Base-by-base conservation (phyloP, 2,113 vertebrate genomes). In the Bothrops jararaca region DNA sequence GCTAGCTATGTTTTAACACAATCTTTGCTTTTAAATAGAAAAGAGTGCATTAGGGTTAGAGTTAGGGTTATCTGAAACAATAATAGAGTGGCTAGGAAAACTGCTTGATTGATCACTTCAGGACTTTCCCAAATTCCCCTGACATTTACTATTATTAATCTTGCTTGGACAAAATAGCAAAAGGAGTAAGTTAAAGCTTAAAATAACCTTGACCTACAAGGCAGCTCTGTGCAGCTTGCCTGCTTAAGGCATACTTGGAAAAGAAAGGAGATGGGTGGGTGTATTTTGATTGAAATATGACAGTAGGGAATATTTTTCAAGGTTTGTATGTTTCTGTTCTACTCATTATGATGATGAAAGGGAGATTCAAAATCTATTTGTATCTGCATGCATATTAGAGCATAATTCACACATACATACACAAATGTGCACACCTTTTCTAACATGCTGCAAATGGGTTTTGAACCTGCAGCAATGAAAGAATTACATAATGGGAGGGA, bases 81-180 rank as follows among this genome's bases (percentile, higher is more conserved):
- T 86, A 93, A 53, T 22, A 45, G 48, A 91, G 52, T 5, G n/a
- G 91, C 58, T 89, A 52, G 9, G 45, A 91, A 94, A 88, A 54
- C n/a, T 0, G 0, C 91, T 95, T 90, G 92, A 80, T 91, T 93
- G 95, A 93, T 91, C 95, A 64, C 15, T 95, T 3, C 50, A 93
- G 93, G 57, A 89, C 26, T 94, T 94, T 48, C 3, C 13, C 91
- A 42, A 90, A 94, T 57, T 95, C 88, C 42, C 18, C n/a, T 56
- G 50, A 53, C 12, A n/a, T 11, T 95, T 89, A 69, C 2, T 95
- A 34, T 95, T 94, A 93, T 92, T 94, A 94, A 90, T 23, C 7
- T 94, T 95, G 93, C 52, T 80, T 60, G 18, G 64, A 92, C 80
- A 90, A 95, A 95, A 93, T 89, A 57, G 88, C 48, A 92, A 11